phyloP scores from a whole-genome alignment of 2,113 vertebrate species.

The Stercorarius parasiticus region DNA sequence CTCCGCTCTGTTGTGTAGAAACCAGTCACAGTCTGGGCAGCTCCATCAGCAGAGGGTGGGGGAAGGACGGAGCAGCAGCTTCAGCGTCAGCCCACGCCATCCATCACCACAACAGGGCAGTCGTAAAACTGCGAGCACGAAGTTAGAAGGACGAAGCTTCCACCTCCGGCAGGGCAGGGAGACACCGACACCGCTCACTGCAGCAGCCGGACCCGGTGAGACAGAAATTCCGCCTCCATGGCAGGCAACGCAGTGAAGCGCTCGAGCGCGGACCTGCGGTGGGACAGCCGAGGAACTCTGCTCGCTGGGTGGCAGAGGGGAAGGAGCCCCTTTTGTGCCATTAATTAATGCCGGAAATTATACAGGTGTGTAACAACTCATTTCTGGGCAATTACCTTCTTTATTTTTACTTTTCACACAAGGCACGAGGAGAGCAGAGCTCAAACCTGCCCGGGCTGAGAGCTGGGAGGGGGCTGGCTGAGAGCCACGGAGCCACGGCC shows the following conservation, averaged over 20 bases:
- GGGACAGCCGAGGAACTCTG: background rate
- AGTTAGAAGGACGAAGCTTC: background rate
- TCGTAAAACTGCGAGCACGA: background rate
- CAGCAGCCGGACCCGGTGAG: background rate
- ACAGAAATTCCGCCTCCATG: background rate
- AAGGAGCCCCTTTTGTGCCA: background rate
- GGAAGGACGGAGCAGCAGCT: background rate
- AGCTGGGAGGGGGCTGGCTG: background rate
- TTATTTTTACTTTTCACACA: background rate
- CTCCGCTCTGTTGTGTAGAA: background rate
- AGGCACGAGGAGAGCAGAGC: background rate
- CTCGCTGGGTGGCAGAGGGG: background rate
- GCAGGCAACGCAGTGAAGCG: rapidly evolving
- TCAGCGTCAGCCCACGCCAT: background rate
- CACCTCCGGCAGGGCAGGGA: background rate
- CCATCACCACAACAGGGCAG: background rate
- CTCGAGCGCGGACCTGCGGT: background rate
- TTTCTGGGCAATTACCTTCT: background rate
- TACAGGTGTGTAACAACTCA: background rate
- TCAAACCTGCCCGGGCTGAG: background rate
- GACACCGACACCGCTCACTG: background rate
- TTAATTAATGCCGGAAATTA: background rate
- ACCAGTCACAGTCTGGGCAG: background rate
- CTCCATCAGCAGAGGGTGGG: background rate
- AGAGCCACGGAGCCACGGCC: background rate